Evolutionary conservation across 1,140 invertebrate genomes (phyloP), one percentile per base, ranked within the genome.

Genomic region (Drepana arcuata): DNA sequence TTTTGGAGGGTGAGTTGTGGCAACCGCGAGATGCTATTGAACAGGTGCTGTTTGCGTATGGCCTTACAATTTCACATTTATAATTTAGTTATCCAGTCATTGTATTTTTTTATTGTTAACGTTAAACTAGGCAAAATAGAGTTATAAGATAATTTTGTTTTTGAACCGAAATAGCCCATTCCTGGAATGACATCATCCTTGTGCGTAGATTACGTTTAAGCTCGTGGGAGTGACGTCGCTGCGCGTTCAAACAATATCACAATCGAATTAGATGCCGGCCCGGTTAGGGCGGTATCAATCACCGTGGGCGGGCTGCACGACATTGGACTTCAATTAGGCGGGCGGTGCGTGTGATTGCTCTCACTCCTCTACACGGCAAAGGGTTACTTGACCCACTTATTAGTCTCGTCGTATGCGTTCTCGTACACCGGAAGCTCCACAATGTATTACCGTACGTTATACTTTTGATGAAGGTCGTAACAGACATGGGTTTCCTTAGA

Each of bases 251-350:
- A 78, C 69, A 72, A 64, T 61, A 61, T 69, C 56, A 64, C 56
- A 63, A 64, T 73, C 69, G 64, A 65, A 77, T 77, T 73, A 73
- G 66, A 71, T 56, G 57, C 45, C 39, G 48, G 41, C 40, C 48
- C 52, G 45, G 55, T 54, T 58, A 40, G 64, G 51, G 55, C 55
- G 62, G 74, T 77, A 79, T 82, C 74, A 78, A 79, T 78, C 77
- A 74, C 70, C 61, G 67, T 68, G 70, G 74, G 68, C 61, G 72
- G 67, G 64, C 63, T 31, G 63, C 49, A 57, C 77, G 77, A 82
- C 74, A 79, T 71, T 78, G 72, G 72, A 75, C 69, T 82, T 78
- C 77, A 82, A 82, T 82, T 82, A 82, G 71, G 63, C 72, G 70
- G 66, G 66, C 61, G 68, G 64, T 61, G 65, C 57, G 68, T 74